These are phyloP conservation scores for Myocastor coypus DNA, from an alignment of 2,113 vertebrate genomes.

Conservation along the genomic window DNA sequence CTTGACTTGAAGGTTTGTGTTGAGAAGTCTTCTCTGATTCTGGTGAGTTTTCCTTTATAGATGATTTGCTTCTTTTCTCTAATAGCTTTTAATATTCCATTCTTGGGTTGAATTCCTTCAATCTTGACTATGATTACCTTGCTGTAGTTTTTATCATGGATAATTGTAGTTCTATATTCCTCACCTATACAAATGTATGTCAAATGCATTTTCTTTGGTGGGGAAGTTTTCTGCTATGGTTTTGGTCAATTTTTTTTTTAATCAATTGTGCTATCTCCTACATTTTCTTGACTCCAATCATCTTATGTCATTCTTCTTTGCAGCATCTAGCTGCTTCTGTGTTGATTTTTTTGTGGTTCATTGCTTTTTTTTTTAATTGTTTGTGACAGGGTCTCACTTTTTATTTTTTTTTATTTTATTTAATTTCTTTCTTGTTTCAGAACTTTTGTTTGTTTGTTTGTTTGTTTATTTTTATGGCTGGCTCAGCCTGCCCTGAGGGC, in stretches of 20 bases:
- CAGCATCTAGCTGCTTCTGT: neutral
- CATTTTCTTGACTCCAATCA: neutral
- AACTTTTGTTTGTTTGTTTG: too few relatives aligned
- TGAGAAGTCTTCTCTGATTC: neutral
- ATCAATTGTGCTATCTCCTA: neutral
- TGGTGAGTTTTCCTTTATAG: neutral
- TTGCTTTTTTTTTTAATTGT: too few relatives aligned
- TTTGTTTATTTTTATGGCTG: too few relatives aligned
- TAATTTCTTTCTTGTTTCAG: too few relatives aligned
- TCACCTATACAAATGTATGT: neutral
- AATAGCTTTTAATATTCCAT: neutral
- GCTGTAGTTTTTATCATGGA: neutral
- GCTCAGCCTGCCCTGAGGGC: too few relatives aligned
- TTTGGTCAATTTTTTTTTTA: neutral
- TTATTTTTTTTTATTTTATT: too few relatives aligned
- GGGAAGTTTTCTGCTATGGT: neutral
- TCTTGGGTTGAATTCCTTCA: neutral
- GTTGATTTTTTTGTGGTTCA: too few relatives aligned
- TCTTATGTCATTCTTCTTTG: neutral
- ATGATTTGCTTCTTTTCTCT: neutral
- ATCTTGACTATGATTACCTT: neutral
- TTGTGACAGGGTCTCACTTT: too few relatives aligned
- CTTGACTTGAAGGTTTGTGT: neutral
- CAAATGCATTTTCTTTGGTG: neutral
- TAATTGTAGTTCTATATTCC: neutral